A percentile compares a stretch with the other conserved stretches of the same genome.
Conservation (phyloP, 2,888 invertebrate species). For the Salticus scenicus region DNA sequence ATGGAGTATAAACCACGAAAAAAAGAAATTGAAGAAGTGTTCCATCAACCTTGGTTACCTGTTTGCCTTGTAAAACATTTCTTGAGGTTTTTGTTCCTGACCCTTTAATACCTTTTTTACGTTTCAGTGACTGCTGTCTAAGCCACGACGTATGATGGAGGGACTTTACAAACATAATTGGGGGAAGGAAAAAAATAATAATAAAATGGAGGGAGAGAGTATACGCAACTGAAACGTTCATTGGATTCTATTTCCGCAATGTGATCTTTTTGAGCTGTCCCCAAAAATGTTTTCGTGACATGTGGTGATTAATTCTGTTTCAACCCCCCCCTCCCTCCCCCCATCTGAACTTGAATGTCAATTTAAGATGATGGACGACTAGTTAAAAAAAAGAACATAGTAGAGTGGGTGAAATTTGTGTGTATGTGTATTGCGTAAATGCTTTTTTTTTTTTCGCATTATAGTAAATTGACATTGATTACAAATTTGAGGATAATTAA, state of each 20-base stretch:
- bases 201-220: not conserved
- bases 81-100: not conserved
- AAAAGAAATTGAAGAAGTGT: too few relatives aligned
- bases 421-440: not conserved
- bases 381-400: constrained; percentile 27
- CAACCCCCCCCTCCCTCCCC: not conserved
- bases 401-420: not conserved
- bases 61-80: constrained; percentile 1
- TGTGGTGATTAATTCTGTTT: constrained; percentile 58
- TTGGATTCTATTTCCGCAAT: constrained; percentile 39
- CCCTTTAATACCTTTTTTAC: not conserved
- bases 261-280: constrained; percentile 50
- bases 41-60: not conserved
- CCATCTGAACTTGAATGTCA: constrained; percentile 40
- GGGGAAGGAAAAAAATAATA: not conserved
- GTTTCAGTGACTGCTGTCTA: not conserved
- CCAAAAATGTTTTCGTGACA: constrained; percentile 65
- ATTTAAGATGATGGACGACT: constrained; percentile 65
- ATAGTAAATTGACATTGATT: too few relatives aligned
- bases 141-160: not conserved
- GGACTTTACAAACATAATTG: not conserved
- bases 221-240: constrained; percentile 3
- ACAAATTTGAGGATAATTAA: too few relatives aligned
- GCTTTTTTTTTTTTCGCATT: not conserved
- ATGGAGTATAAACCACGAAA: not conserved